phyloP scores from a whole-genome alignment of 2,113 vertebrate genomes.

The Rhinolophus sinicus region DNA sequence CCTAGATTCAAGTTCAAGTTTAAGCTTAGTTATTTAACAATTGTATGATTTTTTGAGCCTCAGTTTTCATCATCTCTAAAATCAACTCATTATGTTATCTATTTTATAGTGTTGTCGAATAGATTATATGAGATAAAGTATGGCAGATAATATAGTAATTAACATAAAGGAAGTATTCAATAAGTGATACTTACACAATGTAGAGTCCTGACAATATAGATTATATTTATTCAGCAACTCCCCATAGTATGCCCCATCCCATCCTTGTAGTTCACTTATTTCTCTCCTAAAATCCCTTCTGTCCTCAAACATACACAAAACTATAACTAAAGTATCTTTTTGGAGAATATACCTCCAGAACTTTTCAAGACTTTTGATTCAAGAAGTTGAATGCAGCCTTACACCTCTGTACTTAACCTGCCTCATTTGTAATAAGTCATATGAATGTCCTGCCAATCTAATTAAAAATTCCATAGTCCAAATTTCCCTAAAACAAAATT shows the following conservation, averaged over 20 bases:
- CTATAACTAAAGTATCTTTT: not conserved
- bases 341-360: not conserved
- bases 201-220: not conserved
- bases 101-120: not conserved
- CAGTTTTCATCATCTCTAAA: not conserved
- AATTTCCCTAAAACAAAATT: not conserved
- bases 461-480: not conserved
- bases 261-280: not conserved
- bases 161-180: not conserved
- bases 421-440: not conserved
- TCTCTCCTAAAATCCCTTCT: not conserved
- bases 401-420: not conserved
- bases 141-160: not conserved
- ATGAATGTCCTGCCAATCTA: not conserved
- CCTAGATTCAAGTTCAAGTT: not conserved
- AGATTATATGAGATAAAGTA: not conserved
- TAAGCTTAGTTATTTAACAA: not conserved
- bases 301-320: not conserved
- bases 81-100: not conserved
- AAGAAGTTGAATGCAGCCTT: accelerated
- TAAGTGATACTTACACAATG: not conserved
- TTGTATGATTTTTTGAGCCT: not conserved
- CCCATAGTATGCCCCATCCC: not conserved
- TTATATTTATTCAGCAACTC: not conserved
- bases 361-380: not conserved